A percentile compares a stretch with the other conserved stretches of the same genome.
Evolutionary conservation across 2,113 vertebrate species (phyloP).

Genomic region (Indri indri): DNA sequence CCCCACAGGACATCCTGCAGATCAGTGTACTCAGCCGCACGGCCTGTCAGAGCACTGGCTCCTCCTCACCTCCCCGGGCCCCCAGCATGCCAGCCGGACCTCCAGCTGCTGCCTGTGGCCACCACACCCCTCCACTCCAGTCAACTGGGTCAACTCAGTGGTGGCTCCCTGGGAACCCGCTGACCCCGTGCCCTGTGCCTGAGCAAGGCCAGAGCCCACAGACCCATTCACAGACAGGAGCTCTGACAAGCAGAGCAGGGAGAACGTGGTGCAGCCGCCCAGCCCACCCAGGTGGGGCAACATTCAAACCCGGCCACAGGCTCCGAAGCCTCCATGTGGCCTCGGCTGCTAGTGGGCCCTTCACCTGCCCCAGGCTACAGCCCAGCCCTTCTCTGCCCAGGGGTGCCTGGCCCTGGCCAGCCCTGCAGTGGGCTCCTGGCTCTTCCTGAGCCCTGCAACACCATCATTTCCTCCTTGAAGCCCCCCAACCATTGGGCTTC

Average conservation of each 20-base stretch:
- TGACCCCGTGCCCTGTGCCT: not conserved
- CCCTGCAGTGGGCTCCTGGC: not conserved
- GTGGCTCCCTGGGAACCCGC: not conserved
- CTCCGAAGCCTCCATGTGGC: not conserved
- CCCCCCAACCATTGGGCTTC: not conserved
- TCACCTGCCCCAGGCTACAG: not conserved
- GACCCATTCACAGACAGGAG: no score
- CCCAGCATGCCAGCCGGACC: not conserved
- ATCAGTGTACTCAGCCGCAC: no score
- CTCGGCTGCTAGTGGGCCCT: not conserved
- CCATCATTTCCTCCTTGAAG: not conserved
- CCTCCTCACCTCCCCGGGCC: not conserved
- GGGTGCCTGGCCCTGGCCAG: not conserved
- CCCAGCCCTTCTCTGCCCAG: not conserved
- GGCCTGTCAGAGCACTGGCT: not conserved
- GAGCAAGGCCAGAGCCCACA: not conserved
- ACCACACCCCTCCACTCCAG: not conserved
- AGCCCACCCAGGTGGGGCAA: not conserved
- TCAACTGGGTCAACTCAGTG: not conserved
- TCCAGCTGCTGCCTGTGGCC: not conserved
- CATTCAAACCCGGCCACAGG: not conserved
- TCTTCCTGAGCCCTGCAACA: not conserved
- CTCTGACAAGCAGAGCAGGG: not conserved
- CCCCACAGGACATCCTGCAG: not conserved
- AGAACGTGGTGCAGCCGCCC: no score